These are phyloP conservation scores for Brachionus angularis DNA, from an alignment of 1,140 invertebrate genomes.

Conservation along the genomic window DNA sequence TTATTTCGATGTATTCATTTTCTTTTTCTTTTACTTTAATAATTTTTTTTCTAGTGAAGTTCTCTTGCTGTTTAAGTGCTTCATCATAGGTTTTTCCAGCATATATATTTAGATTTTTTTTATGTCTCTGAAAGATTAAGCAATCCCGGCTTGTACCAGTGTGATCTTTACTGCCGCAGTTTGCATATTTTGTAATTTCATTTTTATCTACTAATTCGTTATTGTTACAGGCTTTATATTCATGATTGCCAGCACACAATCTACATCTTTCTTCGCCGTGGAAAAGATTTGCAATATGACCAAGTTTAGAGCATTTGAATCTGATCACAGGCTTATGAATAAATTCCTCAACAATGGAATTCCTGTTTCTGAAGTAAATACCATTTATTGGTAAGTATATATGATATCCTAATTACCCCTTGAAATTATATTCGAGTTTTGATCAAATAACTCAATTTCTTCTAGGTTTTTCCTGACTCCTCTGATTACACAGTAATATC, in stretches of 20 bases:
- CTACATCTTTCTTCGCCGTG: neutral
- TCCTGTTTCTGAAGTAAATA: neutral
- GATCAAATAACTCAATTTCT: neutral
- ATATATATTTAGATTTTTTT: too few relatives aligned
- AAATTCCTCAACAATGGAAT: slow-evolving; percentile 7
- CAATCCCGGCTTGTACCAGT: too few relatives aligned
- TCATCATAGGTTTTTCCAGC: too few relatives aligned
- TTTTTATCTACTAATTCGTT: neutral
- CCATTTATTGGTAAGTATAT: slow-evolving; percentile 22
- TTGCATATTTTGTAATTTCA: neutral
- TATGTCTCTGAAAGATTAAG: too few relatives aligned
- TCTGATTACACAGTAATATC: neutral
- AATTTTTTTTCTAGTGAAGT: too few relatives aligned
- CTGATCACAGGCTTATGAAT: neutral
- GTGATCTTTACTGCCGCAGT: neutral
- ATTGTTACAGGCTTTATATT: neutral
- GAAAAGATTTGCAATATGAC: slow-evolving; percentile 6
- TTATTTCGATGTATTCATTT: too few relatives aligned
- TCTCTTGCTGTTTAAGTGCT: too few relatives aligned
- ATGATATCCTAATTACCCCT: slow-evolving; percentile 9
- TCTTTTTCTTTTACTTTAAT: too few relatives aligned
- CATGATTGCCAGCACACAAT: neutral
- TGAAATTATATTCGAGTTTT: neutral
- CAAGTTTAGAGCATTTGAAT: neutral
- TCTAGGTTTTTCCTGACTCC: slow-evolving; percentile 6